These are phyloP conservation scores for Gasterosteus nipponicus DNA, from an alignment of 2,113 vertebrate species.

Conservation along the genomic window DNA sequence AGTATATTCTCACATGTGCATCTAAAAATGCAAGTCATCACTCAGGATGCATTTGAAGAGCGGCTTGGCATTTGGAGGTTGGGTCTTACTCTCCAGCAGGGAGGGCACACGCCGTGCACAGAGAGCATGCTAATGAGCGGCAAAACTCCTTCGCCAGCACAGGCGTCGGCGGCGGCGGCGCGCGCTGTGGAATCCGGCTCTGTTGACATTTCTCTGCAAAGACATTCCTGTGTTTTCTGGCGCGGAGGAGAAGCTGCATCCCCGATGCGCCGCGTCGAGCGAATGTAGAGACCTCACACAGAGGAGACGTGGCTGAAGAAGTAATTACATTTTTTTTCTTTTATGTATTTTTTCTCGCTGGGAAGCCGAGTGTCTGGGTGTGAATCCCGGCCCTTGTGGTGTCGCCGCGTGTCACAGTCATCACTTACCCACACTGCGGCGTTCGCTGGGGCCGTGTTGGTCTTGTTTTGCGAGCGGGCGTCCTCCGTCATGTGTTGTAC, in stretches of 20 bases:
- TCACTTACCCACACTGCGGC: conserved; percentile 35
- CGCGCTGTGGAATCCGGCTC: conserved; percentile 39
- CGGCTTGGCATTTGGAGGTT: background rate
- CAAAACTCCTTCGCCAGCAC: conserved; percentile 14
- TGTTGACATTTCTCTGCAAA: conserved; percentile 72
- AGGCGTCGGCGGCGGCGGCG: conserved; percentile 18
- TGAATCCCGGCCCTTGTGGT: conserved; percentile 49
- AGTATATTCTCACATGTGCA: background rate
- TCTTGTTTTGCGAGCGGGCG: conserved; percentile 11
- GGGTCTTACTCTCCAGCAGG: conserved; percentile 1
- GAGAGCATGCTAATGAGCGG: conserved; percentile 41
- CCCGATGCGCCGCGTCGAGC: conserved; percentile 24
- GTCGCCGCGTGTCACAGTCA: conserved; percentile 38
- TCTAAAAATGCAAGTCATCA: background rate
- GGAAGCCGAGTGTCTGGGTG: conserved; percentile 21
- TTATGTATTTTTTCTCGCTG: background rate
- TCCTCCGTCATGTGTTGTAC: conserved; percentile 2
- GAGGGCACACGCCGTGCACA: conserved; percentile 15
- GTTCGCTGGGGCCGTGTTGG: conserved; percentile 3
- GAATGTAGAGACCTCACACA: conserved; percentile 38
- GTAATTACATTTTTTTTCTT: conserved; percentile 50
- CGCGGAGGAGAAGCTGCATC: conserved; percentile 22
- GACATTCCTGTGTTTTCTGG: conserved; percentile 10
- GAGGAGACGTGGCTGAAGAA: conserved; percentile 34
- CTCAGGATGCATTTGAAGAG: background rate